Percentiles rank a stretch among this genome's conserved stretches.
Conservation (phyloP, 2,888 invertebrate genomes). For the Brachyopa scutellaris region DNA sequence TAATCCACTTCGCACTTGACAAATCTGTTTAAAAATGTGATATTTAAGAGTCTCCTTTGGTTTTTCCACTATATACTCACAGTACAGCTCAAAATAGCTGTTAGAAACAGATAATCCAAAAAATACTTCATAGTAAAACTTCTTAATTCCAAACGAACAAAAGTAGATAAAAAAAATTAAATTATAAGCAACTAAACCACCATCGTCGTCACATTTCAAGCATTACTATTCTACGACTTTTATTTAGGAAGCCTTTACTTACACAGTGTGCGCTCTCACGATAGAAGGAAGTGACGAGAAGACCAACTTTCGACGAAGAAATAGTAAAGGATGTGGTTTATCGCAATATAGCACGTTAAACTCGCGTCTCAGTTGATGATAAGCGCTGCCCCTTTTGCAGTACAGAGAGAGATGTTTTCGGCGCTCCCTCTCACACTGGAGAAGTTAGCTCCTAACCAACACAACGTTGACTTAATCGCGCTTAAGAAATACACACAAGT, state of each 20-base stretch:
- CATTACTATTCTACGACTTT: slow-evolving; percentile 16
- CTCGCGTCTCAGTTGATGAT: slow-evolving; percentile 45
- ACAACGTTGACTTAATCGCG: slow-evolving; percentile 13
- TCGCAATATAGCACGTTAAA: slow-evolving; percentile 55
- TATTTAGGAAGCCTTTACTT: slow-evolving; percentile 9
- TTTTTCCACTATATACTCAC: slow-evolving; percentile 41
- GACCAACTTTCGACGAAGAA: slow-evolving; percentile 6
- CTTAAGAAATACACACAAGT: slow-evolving; percentile 57
- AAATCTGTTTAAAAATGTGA: no score
- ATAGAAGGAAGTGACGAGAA: slow-evolving; percentile 63
- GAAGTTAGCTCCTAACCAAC: slow-evolving; percentile 14
- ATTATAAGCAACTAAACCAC: slow-evolving; percentile 13
- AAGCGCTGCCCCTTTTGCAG: slow-evolving; percentile 23
- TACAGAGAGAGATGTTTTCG: slow-evolving; percentile 15
- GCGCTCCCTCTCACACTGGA: slow-evolving; percentile 3
- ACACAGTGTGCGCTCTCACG: slow-evolving; percentile 7
- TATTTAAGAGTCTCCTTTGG: no score
- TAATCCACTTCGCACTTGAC: slow-evolving; percentile 36
- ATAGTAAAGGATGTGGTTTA: slow-evolving; percentile 69
- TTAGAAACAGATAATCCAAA: slow-evolving; percentile 18
- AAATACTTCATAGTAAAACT: slow-evolving; percentile 36
- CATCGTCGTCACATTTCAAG: slow-evolving; percentile 40
- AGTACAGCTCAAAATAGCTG: slow-evolving; percentile 9
- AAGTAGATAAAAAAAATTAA: slow-evolving; percentile 10
- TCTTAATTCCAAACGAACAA: slow-evolving; percentile 14